Evolutionary conservation across 1,140 invertebrate genomes (phyloP), one percentile per base, ranked within the genome.

Genomic region (Sycophaga agraensis): DNA sequence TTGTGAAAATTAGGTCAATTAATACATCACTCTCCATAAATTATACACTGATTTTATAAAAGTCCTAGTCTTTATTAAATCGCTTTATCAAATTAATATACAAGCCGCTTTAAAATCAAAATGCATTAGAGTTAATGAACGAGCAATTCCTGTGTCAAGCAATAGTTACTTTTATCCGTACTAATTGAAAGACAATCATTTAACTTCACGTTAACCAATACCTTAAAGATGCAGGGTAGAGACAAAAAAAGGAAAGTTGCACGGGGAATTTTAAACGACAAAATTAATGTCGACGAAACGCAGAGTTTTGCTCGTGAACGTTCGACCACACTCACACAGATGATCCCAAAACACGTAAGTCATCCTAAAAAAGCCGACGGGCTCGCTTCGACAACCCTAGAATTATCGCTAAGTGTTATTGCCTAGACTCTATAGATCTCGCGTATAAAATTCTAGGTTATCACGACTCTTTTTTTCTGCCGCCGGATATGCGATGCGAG

Each of bases 341-440:
- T 35, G 19, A 3, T 16, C 16, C 31, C 42, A 16, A 57, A 49
- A 66, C 69, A 73, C 71, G 73, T 76, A 75, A 77, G 72, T 76
- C 73, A 76, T 75, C 68, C 60, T 53, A 61, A 68, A 60, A 40
- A 63, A 54, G 71, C 74, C 73, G 35, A 66, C 70, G 71, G 75
- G 68, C 40, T 55, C 59, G 37, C 63, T 64, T 55, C 51, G 69
- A 68, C 67, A 72, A 79, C 76, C 76, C 75, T 80, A 79, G 75
- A 77, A 79, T 80, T 80, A 80, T 78, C 72, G 73, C 73, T 79
- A 79, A 80, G 77, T 74, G 75, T 77, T 80, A 79, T 77, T 78
- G 75, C 77, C 75, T 79, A 80, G 77, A 74, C 74, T 76, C 77
- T 70, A 78, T 79, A 80, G 78, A 80, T 80, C 76, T 80, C 77